Evolutionary conservation across 2,888 invertebrate species (phyloP).

Genomic region (Epirrhoe tristata): DNA sequence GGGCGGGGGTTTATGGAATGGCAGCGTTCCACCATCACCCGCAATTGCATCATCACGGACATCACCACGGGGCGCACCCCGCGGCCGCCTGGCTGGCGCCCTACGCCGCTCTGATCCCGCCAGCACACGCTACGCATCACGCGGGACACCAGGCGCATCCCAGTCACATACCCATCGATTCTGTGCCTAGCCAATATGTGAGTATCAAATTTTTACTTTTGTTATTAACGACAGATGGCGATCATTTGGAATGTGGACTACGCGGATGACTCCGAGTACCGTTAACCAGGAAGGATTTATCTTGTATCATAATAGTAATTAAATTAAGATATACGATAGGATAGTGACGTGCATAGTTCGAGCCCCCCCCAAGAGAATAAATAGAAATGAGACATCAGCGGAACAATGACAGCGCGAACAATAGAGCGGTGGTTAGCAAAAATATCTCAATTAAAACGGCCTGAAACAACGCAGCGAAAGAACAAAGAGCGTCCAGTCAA

Average conservation of each 20-base stretch:
- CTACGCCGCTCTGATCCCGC: slow-evolving; percentile 77
- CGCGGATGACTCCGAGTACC: neutral
- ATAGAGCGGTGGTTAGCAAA: slow-evolving; percentile 47
- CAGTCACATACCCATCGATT: slow-evolving; percentile 77
- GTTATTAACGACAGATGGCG: neutral
- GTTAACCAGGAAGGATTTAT: neutral
- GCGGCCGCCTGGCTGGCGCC: slow-evolving; percentile 78
- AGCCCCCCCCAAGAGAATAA: slow-evolving; percentile 32
- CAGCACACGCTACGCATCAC: slow-evolving; percentile 70
- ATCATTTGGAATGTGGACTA: neutral
- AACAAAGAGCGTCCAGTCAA: slow-evolving; percentile 66
- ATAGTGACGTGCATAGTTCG: slow-evolving; percentile 22
- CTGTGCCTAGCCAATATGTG: slow-evolving; percentile 83
- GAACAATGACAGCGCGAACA: slow-evolving; percentile 39
- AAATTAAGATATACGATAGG: slow-evolving; percentile 15
- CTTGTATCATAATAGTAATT: neutral
- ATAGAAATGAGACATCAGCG: slow-evolving; percentile 39
- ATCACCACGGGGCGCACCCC: slow-evolving; percentile 73
- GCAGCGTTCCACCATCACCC: slow-evolving; percentile 79
- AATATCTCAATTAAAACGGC: slow-evolving; percentile 47
- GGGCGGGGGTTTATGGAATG: slow-evolving; percentile 76
- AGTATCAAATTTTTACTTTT: slow-evolving; percentile 52
- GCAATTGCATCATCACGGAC: slow-evolving; percentile 66
- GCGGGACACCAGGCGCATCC: slow-evolving; percentile 73
- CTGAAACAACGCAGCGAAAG: slow-evolving; percentile 43